Evolutionary conservation across 2,888 invertebrate genomes (phyloP), one percentile per base, ranked within the genome.

Genomic region (Pyralis farinalis): DNA sequence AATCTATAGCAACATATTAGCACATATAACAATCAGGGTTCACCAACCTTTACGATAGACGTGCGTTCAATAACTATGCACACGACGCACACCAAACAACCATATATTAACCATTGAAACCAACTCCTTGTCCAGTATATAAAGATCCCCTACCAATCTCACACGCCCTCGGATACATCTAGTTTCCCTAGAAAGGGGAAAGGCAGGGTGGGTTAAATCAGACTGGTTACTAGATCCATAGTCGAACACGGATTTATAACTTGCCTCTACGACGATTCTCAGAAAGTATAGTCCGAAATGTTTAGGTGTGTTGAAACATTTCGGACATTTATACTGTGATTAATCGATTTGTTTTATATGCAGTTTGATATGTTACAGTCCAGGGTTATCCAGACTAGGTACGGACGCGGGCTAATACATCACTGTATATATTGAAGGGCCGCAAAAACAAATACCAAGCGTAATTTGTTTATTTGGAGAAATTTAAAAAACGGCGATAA

Each of bases 71-170:
- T 64, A 62, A 58, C 58, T 63, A 56, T 57, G 55, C 60, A 51
- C 50, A 51, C n/a, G n/a, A 51, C 57, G 53, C 60, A 57, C 55
- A 57, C 55, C 49, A 51, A 55, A 56, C 59, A 53, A 53, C 58
- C 53, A 59, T 63, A 68, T 60, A 64, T 63, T 60, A 63, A 46
- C 61, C 60, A 65, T 61, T 57, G 63, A 51, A 54, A 50, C 49
- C 43, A 44, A 45, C 51, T 44, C n/a, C 29, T 39, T 42, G 44
- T 35, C 67, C 58, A 62, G 28, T 29, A 1, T 40, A 37, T 27
- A 3, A 11, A 35, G 43, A 46, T 1, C 46, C 12, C 11, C 8
- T 7, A 20, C 4, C 30, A 38, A n/a, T 29, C 30, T 12, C 20
- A 8, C 22, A 21, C 7, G 9, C 1, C n/a, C 12, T 10, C 28